phyloP scores from a whole-genome alignment of 2,888 invertebrate species.

The Cataglyphis rosenhaueri region DNA sequence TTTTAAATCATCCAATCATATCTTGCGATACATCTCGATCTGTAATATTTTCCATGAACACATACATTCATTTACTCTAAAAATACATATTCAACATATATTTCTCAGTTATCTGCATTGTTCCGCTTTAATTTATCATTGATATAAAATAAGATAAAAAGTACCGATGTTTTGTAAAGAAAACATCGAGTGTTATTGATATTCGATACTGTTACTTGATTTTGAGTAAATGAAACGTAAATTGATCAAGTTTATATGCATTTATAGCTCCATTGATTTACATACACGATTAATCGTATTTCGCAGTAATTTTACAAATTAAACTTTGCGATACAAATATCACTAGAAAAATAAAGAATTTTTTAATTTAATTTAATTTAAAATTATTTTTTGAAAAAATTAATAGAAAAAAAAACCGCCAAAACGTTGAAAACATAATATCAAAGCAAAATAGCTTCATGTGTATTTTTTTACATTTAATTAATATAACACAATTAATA shows the following conservation, averaged over 20 bases:
- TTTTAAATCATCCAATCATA: not conserved
- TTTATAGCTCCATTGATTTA: not conserved
- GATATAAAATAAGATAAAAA: constrained; percentile 13
- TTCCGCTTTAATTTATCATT: constrained; percentile 21
- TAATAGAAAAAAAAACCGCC: not conserved
- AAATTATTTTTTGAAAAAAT: not conserved
- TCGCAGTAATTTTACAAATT: not conserved
- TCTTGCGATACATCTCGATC: not conserved
- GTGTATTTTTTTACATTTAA: not conserved
- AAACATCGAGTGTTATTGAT: constrained; percentile 6
- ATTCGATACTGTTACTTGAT: not conserved
- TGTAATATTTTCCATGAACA: not conserved
- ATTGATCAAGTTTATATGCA: not conserved
- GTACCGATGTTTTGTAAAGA: not conserved
- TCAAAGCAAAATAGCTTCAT: not conserved
- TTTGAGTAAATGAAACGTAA: not conserved
- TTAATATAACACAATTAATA: not conserved
- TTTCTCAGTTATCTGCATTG: constrained; percentile 7
- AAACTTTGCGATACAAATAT: not conserved
- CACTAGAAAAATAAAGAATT: not conserved
- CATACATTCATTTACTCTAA: not conserved
- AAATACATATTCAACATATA: not conserved
- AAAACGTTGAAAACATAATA: not conserved
- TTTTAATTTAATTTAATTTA: too few species aligned
- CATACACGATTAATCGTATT: not conserved